Evolutionary conservation across 2,113 vertebrate species (phyloP).

Genomic region (Onychostruthus taczanowskii): DNA sequence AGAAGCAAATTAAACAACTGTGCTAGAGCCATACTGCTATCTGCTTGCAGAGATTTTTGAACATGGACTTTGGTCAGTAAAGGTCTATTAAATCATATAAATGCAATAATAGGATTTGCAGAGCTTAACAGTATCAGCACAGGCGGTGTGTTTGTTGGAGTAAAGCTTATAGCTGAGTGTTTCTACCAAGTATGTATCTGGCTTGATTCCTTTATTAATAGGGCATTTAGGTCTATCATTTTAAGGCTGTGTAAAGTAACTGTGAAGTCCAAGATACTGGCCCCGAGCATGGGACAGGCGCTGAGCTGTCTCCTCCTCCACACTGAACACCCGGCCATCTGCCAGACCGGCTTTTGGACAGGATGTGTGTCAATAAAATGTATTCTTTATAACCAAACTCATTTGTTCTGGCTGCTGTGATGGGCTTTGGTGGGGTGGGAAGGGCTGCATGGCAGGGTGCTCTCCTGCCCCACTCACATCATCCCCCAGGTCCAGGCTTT

Average conservation of each 20-base stretch:
- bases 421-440: not conserved
- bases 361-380: slow-evolving; percentile 29
- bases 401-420: not conserved
- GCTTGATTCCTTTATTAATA: not conserved
- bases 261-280: slow-evolving; percentile 13
- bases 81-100: slow-evolving; percentile 19
- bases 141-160: not conserved
- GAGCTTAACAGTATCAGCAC: slow-evolving; percentile 16
- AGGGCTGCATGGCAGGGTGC: not conserved
- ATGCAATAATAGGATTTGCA: not conserved
- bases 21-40: not conserved
- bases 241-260: slow-evolving; percentile 36
- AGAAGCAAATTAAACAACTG: not conserved
- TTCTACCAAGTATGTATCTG: not conserved
- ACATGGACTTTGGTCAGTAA: slow-evolving; percentile 26
- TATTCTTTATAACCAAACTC: not conserved
- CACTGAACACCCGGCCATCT: fast-evolving
- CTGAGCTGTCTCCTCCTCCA: not conserved
- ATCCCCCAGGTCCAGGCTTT: not conserved
- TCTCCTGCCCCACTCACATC: not conserved
- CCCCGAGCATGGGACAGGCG: fast-evolving
- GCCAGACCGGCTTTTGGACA: not conserved
- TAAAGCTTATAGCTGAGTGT: not conserved
- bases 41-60: not conserved
- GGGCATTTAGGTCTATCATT: not conserved